Evolutionary conservation across 2,797 vertebrate genomes (phyloP).

Genomic region (Chloroceryle inda): DNA sequence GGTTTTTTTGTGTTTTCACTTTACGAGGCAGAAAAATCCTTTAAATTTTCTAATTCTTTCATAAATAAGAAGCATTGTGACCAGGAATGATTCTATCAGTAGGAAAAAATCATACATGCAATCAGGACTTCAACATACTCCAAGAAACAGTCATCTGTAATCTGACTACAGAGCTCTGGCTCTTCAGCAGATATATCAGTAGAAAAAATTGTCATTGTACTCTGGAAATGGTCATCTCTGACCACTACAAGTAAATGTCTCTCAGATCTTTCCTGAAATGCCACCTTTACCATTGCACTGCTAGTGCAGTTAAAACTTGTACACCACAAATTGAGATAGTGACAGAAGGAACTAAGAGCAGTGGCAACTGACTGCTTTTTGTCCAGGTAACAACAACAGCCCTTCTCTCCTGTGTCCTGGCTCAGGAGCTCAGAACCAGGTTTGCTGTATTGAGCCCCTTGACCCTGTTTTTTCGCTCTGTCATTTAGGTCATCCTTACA

Average conservation of each 20-base stretch:
- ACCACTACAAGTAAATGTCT: rapidly evolving
- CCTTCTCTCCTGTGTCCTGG: not conserved
- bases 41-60: not conserved
- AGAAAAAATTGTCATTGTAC: not conserved
- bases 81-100: not conserved
- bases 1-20: not conserved
- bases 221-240: not conserved
- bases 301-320: not conserved
- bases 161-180: not conserved
- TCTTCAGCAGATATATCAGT: not conserved
- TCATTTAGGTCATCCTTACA: not conserved
- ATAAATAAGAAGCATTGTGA: not conserved
- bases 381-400: not conserved
- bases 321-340: rapidly evolving
- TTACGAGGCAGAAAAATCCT: not conserved
- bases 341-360: not conserved
- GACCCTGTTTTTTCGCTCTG: not conserved
- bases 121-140: not conserved
- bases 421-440: not conserved
- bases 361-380: not conserved
- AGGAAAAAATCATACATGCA: not conserved
- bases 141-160: not conserved
- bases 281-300: not conserved
- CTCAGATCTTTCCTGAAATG: not conserved
- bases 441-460: rapidly evolving